Conservation (phyloP, 2,113 vertebrate species). For the Blennius ocellaris region DNA sequence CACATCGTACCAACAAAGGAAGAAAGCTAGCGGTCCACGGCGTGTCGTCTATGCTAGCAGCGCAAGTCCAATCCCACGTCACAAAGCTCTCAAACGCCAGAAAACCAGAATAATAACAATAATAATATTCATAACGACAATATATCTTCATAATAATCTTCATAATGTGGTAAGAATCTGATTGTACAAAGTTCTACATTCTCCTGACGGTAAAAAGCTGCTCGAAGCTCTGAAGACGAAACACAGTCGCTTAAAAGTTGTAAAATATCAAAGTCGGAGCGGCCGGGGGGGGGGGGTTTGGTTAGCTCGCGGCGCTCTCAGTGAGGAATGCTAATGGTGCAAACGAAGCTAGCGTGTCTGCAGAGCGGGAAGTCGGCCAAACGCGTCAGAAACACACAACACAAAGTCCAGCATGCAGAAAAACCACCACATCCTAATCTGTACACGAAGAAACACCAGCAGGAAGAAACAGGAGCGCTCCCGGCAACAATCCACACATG, state of each 20-base stretch:
- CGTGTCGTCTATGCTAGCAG: no score
- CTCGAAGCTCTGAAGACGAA: conserved; percentile 61
- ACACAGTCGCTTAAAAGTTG: conserved; percentile 45
- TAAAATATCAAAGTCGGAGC: conserved; percentile 54
- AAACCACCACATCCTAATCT: conserved; percentile 32
- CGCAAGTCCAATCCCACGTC: no score
- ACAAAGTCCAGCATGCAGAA: conserved; percentile 71
- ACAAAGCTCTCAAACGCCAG: conserved; percentile 45
- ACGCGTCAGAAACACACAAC: conserved; percentile 62
- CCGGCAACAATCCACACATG: conserved; percentile 1
- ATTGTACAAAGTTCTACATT: conserved; percentile 76
- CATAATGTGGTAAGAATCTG: conserved; percentile 39
- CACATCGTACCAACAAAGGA: conserved; percentile 26
- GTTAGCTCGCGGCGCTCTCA: conserved; percentile 45
- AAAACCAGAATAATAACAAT: conserved; percentile 33
- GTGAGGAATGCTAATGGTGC: conserved; percentile 44
- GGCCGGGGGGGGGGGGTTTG: background rate
- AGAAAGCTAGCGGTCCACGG: no score
- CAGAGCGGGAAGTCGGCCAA: conserved; percentile 23
- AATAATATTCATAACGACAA: no score
- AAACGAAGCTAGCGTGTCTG: conserved; percentile 26
- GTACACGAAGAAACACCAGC: conserved; percentile 52
- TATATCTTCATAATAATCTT: no score
- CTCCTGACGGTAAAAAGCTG: conserved; percentile 62
- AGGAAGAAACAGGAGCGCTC: conserved; percentile 49